Evolutionary conservation across 2,797 vertebrate genomes (phyloP).

Genomic region (Rhinichthys osculus): DNA sequence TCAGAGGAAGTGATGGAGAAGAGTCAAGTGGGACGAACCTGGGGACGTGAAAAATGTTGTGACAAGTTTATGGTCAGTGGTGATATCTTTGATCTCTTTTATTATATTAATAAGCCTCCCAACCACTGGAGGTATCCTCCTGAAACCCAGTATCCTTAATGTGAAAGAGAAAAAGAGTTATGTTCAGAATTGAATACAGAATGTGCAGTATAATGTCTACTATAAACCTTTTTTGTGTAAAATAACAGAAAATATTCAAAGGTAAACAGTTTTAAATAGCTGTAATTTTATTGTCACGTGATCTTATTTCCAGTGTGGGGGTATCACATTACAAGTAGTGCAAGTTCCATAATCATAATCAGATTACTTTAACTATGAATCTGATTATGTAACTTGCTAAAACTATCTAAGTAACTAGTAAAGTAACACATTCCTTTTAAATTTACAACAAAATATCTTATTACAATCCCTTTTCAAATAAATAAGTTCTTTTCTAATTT

Average conservation of each 20-base stretch:
- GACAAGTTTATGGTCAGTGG: constrained; percentile 82
- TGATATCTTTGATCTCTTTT: constrained; percentile 83
- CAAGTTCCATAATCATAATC: neutral
- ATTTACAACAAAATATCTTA: neutral
- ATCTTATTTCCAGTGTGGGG: neutral
- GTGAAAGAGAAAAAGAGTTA: constrained; percentile 2
- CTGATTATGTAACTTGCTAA: no score
- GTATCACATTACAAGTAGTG: neutral
- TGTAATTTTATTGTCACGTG: neutral
- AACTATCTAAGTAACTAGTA: no score
- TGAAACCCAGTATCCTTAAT: constrained; percentile 83
- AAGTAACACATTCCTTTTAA: neutral
- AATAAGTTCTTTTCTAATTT: no score
- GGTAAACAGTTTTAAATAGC: neutral
- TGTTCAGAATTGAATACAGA: neutral
- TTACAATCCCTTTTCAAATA: no score
- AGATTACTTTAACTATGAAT: neutral
- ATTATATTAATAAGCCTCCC: constrained; percentile 83
- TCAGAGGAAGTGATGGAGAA: neutral
- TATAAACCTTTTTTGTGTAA: neutral
- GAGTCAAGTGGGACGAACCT: constrained; percentile 67
- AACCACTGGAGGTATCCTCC: constrained; percentile 82
- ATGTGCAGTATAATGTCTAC: neutral
- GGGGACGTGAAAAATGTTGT: constrained; percentile 87
- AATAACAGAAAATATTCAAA: neutral